A percentile compares a stretch with the other conserved stretches of the same genome.
Conservation (phyloP, 2,797 vertebrate genomes). For the Acrocephalus scirpaceus region DNA sequence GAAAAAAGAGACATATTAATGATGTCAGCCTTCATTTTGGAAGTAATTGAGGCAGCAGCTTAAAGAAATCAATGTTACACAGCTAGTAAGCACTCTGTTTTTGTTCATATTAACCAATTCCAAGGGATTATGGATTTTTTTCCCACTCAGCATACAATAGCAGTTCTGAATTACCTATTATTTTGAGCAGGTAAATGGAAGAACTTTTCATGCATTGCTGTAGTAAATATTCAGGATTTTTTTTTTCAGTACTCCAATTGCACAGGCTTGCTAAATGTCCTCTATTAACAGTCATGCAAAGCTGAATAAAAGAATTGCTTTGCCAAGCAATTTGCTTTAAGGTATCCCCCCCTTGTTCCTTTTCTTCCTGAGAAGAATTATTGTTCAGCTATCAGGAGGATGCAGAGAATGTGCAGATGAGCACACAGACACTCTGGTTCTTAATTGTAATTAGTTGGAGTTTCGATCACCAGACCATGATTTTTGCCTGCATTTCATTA, state of each 20-base stretch:
- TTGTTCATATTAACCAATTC: constrained; percentile 53
- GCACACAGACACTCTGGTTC: neutral
- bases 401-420: neutral
- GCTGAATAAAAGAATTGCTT: neutral
- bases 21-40: constrained; percentile 49
- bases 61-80: constrained; percentile 68
- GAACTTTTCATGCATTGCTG: neutral
- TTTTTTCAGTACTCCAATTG: neutral
- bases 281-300: constrained; percentile 20
- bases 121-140: constrained; percentile 31
- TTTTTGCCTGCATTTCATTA: neutral
- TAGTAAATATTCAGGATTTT: constrained; percentile 7
- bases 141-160: constrained; percentile 25
- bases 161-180: constrained; percentile 4
- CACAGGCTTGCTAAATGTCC: neutral
- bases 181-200: constrained; percentile 40
- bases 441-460: constrained; percentile 31
- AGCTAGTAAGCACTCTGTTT: constrained; percentile 48
- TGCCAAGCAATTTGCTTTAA: constrained; percentile 22
- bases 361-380: neutral
- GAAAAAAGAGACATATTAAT: constrained; percentile 63
- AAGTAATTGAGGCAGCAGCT: constrained; percentile 68
- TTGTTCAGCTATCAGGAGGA: neutral
- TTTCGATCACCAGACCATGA: neutral
- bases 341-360: neutral